Conservation (phyloP, 30 jellyfish, hydroid and myxozoan genomes). For the Turritopsis rubra region DNA sequence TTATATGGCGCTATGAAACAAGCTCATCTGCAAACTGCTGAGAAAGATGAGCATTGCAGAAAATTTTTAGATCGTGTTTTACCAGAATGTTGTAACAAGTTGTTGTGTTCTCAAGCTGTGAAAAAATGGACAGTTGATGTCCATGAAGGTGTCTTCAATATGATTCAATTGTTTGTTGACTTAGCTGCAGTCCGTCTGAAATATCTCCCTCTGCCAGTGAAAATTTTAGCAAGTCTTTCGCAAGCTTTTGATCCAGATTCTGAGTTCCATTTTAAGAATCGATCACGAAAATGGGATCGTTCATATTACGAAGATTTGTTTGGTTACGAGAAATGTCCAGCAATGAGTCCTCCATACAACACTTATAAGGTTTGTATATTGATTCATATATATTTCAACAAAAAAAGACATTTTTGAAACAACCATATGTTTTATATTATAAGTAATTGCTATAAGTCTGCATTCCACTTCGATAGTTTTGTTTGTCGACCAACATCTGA, state of each 20-base stretch:
- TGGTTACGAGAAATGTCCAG: slow-evolving; percentile 92
- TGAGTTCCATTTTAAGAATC: slow-evolving; percentile 80
- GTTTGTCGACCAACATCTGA: no score
- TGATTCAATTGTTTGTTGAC: slow-evolving; percentile 70
- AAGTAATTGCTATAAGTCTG: no score
- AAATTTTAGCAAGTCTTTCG: slow-evolving; percentile 37
- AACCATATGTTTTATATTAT: no score
- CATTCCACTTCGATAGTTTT: no score
- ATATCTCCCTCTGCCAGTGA: slow-evolving; percentile 45
- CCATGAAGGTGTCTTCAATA: slow-evolving; percentile 83
- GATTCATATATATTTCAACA: no score
- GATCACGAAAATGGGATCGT: slow-evolving; percentile 81
- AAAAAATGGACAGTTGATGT: slow-evolving; percentile 70
- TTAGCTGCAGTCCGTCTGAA: slow-evolving; percentile 75
- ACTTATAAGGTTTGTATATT: slow-evolving; percentile 47
- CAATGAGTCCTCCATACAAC: slow-evolving; percentile 73
- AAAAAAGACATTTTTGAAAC: no score
- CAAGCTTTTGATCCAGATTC: slow-evolving; percentile 91
- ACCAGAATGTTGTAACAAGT: slow-evolving; percentile 82
- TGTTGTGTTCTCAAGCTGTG: slow-evolving; percentile 78
- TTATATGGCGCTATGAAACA: slow-evolving; percentile 71
- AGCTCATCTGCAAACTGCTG: slow-evolving; percentile 56
- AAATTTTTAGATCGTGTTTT: slow-evolving; percentile 63
- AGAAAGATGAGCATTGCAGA: slow-evolving; percentile 57
- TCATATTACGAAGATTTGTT: slow-evolving; percentile 75